A percentile compares a stretch with the other conserved stretches of the same genome.
Evolutionary conservation across 2,888 invertebrate genomes (phyloP).

Genomic region (Cheilosia impressa): DNA sequence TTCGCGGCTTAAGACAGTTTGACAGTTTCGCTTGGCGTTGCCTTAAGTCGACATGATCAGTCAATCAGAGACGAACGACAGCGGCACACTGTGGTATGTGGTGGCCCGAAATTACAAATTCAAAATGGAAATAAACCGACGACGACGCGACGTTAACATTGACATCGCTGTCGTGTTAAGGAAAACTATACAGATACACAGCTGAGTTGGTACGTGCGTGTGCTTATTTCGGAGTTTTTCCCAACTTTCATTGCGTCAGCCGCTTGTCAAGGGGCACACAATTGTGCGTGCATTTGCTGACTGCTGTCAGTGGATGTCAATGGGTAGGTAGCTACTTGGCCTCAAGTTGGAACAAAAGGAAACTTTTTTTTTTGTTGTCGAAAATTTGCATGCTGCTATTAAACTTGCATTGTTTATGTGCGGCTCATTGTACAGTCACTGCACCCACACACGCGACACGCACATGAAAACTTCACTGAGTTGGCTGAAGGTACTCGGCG

Average conservation of each 20-base stretch:
- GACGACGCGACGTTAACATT: slow-evolving; percentile 54
- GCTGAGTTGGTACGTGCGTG: slow-evolving; percentile 48
- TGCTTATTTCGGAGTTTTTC: slow-evolving; percentile 49
- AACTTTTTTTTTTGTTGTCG: slow-evolving; percentile 27
- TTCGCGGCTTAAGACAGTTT: slow-evolving; percentile 57
- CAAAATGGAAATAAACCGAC: slow-evolving; percentile 59
- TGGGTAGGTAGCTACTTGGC: slow-evolving; percentile 48
- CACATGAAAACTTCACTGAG: slow-evolving; percentile 26
- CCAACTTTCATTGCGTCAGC: slow-evolving; percentile 69
- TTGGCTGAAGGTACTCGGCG: slow-evolving; percentile 13
- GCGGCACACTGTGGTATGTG: slow-evolving; percentile 50
- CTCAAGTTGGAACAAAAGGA: slow-evolving; percentile 37
- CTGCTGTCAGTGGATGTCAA: slow-evolving; percentile 65
- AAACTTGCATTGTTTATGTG: slow-evolving; percentile 39
- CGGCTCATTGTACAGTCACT: slow-evolving; percentile 57
- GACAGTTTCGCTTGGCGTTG: slow-evolving; percentile 68
- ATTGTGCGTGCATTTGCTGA: slow-evolving; percentile 48
- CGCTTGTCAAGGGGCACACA: slow-evolving; percentile 43
- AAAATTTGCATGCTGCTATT: slow-evolving; percentile 60
- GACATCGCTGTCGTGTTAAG: slow-evolving; percentile 61
- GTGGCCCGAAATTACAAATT: slow-evolving; percentile 60
- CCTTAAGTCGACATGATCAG: slow-evolving; percentile 50
- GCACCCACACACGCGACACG: slow-evolving; percentile 44
- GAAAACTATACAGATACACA: slow-evolving; percentile 33
- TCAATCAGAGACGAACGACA: slow-evolving; percentile 56